Conservation (phyloP, 2,888 invertebrate species). For the Machimus atricapillus region DNA sequence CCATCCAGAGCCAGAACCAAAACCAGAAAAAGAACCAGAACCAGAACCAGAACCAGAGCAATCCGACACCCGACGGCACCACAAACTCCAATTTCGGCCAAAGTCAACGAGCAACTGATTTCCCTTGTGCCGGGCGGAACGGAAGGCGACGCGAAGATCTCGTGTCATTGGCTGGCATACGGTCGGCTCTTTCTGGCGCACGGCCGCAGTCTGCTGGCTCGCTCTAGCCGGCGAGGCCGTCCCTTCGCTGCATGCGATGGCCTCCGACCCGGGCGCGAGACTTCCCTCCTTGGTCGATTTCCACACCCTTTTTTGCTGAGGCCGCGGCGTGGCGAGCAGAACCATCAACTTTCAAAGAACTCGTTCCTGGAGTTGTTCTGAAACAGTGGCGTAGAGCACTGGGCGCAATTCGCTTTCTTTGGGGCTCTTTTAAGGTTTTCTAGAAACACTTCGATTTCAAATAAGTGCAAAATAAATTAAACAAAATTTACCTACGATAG, state of each 20-base stretch:
- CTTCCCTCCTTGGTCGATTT: neutral
- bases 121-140: neutral
- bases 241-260: neutral
- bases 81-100: neutral
- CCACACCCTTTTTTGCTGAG: constrained; percentile 18
- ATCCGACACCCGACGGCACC: constrained; percentile 31
- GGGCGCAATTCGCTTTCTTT: neutral
- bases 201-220: neutral
- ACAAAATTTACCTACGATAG: too few relatives aligned
- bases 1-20: neutral
- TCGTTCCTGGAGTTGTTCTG: neutral
- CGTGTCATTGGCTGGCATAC: neutral
- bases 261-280: neutral
- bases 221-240: neutral
- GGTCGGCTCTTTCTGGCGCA: neutral
- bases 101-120: constrained; percentile 37
- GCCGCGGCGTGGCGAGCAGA: neutral
- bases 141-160: neutral
- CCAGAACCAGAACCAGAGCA: neutral
- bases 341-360: neutral
- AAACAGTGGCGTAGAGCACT: neutral
- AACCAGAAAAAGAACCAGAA: neutral
- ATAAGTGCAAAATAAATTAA: neutral
- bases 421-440: neutral
- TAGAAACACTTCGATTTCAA: neutral